These are phyloP conservation scores for Lepidocyrtinus sp. DNA, from an alignment of 2,888 invertebrate genomes.

Conservation along the genomic window DNA sequence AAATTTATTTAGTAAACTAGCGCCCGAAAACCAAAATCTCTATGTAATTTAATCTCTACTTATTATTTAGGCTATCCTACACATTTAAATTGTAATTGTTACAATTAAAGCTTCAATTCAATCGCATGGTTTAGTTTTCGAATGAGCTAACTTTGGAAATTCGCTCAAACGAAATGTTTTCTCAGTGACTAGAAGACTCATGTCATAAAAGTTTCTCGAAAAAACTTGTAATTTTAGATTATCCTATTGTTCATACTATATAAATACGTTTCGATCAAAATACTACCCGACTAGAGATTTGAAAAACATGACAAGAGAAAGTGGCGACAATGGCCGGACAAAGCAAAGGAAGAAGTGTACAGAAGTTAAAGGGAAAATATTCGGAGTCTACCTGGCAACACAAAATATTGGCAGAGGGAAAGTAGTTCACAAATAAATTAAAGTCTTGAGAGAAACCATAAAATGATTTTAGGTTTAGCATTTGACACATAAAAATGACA, in stretches of 20 bases:
- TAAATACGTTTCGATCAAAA: not conserved
- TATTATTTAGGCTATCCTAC: too few relatives aligned
- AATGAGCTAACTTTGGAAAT: conserved; percentile 48
- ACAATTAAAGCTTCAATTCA: conserved; percentile 52
- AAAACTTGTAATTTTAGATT: not conserved
- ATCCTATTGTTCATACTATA: not conserved
- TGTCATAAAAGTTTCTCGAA: conserved; percentile 36
- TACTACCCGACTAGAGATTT: not conserved
- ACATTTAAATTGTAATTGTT: conserved; percentile 6
- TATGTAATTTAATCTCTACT: too few relatives aligned
- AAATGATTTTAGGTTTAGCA: not conserved
- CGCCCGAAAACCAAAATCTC: too few relatives aligned
- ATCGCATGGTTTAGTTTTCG: not conserved
- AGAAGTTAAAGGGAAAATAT: not conserved
- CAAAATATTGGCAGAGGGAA: not conserved
- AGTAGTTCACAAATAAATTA: not conserved
- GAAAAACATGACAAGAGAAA: not conserved
- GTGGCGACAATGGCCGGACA: not conserved
- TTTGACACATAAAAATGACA: not conserved
- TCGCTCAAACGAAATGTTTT: conserved; percentile 42
- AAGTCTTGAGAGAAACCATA: not conserved
- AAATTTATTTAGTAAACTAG: too few relatives aligned
- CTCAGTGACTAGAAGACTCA: conserved; percentile 60
- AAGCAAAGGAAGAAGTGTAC: not conserved
- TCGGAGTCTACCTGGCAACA: not conserved